These are phyloP conservation scores for Casuarius casuarius DNA, from an alignment of 2,113 vertebrate genomes.

Conservation along the genomic window DNA sequence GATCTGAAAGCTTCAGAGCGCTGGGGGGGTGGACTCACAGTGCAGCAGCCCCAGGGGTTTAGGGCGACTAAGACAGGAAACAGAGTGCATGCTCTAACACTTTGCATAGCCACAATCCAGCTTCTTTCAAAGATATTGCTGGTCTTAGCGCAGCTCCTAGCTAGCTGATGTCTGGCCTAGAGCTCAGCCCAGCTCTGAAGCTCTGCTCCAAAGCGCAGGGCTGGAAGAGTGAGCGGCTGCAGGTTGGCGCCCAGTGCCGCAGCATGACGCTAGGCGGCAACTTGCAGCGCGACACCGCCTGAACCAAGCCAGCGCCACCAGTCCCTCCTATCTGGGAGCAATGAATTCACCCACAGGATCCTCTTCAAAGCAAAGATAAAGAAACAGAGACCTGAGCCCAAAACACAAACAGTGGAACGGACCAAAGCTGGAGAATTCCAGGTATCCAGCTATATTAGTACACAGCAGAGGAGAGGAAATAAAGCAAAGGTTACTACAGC, in stretches of 20 bases:
- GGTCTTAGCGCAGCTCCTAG: background rate
- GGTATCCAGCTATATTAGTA: background rate
- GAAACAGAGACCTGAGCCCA: background rate
- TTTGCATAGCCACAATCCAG: accelerated
- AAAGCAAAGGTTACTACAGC: background rate
- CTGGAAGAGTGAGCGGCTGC: background rate
- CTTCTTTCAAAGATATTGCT: background rate
- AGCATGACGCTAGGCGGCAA: background rate
- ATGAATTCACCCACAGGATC: background rate
- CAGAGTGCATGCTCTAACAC: accelerated
- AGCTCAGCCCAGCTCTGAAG: background rate
- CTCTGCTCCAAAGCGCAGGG: background rate
- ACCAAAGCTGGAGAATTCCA: background rate
- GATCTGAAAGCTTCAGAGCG: background rate
- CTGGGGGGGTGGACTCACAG: background rate
- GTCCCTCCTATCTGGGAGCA: accelerated
- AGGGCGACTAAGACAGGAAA: background rate
- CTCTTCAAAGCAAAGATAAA: background rate
- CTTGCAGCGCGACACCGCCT: accelerated
- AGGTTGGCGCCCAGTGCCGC: accelerated
- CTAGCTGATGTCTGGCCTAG: accelerated
- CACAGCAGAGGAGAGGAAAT: background rate
- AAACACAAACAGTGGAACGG: background rate
- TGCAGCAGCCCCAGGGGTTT: accelerated
- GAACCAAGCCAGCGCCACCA: background rate